phyloP scores from a whole-genome alignment of 2,888 invertebrate species.

The Steinernema scapterisci region DNA sequence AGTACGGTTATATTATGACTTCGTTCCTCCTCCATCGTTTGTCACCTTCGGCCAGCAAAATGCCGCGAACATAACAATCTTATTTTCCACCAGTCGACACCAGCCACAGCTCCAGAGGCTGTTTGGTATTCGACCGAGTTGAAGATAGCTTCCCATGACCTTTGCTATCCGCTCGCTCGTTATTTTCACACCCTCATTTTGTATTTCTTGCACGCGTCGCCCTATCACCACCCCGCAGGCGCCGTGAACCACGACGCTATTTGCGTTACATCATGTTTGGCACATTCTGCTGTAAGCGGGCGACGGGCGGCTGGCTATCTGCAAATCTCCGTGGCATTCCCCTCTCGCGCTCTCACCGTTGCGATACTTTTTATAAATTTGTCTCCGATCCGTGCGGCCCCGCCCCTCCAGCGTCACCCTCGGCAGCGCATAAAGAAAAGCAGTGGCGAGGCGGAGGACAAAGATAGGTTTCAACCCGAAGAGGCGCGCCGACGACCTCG shows the following conservation, averaged over 20 bases:
- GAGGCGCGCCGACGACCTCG: slow-evolving; percentile 1
- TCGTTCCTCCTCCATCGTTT: too few species aligned
- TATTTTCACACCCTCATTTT: background rate
- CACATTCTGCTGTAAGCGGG: slow-evolving; percentile 21
- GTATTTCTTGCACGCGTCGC: background rate
- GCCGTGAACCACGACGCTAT: background rate
- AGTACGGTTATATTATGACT: too few species aligned
- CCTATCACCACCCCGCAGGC: background rate
- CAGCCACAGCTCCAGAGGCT: too few species aligned
- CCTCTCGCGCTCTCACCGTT: slow-evolving; percentile 4
- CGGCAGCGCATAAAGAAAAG: slow-evolving; percentile 27
- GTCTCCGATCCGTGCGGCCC: slow-evolving; percentile 17
- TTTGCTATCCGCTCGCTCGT: background rate
- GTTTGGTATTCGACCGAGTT: too few species aligned
- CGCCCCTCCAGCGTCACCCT: slow-evolving; percentile 26
- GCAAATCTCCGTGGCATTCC: background rate
- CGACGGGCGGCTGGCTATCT: background rate
- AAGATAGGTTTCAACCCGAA: slow-evolving; percentile 25
- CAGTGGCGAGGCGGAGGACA: slow-evolving; percentile 11
- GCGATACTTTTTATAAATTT: slow-evolving; percentile 29
- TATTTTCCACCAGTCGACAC: too few species aligned
- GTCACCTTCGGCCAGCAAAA: too few species aligned
- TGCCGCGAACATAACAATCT: too few species aligned
- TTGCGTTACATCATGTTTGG: slow-evolving; percentile 21
- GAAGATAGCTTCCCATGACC: background rate